A percentile compares a stretch with the other conserved stretches of the same genome.
Evolutionary conservation across 1,140 invertebrate genomes (phyloP).

Genomic region (Venustaconcha ellipsiformis): DNA sequence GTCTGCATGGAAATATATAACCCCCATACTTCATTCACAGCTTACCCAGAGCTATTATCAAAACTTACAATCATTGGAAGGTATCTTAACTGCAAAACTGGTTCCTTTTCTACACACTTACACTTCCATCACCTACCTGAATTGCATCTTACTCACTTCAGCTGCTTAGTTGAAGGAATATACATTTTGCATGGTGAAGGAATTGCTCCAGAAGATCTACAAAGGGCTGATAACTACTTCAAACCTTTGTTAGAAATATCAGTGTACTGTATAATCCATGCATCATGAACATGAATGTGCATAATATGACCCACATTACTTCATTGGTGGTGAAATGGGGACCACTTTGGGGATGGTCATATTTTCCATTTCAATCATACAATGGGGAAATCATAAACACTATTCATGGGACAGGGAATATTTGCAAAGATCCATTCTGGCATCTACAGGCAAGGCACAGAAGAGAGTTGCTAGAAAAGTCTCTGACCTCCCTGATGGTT

Average conservation of each 20-base stretch:
- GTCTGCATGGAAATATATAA: constrained; percentile 8
- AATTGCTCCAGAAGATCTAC: neutral
- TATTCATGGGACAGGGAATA: too few species aligned
- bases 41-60: constrained; percentile 6
- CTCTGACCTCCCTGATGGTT: too few species aligned
- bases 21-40: constrained; percentile 18
- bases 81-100: constrained; percentile 22
- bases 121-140: constrained; percentile 15
- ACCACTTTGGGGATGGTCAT: constrained; percentile 13
- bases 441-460: neutral
- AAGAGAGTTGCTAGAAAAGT: neutral
- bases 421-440: too few species aligned
- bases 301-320: constrained; percentile 10
- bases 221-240: neutral
- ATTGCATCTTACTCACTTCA: too few species aligned
- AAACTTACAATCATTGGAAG: constrained; percentile 25
- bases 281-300: constrained; percentile 12
- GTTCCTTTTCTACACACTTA: constrained; percentile 24
- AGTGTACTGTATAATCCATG: neutral
- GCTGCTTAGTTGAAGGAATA: constrained; percentile 15
- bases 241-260: constrained; percentile 10
- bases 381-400: neutral
- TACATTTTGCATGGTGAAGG: constrained; percentile 20
- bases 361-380: too few species aligned
- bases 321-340: constrained; percentile 7